Percentiles rank a stretch among this genome's conserved stretches.
Evolutionary conservation across 2,888 invertebrate species (phyloP).

Genomic region (Dexiosoma caninum): DNA sequence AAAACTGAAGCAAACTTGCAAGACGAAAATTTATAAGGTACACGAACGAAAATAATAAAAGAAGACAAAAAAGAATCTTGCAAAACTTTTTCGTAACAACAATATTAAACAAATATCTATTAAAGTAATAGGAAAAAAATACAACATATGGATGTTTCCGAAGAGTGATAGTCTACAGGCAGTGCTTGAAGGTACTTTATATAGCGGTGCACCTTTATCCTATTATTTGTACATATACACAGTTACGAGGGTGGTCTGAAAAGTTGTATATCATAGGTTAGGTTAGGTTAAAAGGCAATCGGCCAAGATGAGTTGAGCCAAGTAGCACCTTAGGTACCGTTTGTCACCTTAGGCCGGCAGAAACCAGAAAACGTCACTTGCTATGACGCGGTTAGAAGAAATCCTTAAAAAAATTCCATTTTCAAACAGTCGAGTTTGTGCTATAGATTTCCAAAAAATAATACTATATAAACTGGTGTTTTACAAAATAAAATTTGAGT

Average conservation of each 20-base stretch:
- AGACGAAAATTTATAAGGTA: constrained; percentile 35
- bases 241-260: not conserved
- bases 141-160: constrained; percentile 1
- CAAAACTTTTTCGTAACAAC: constrained; percentile 46
- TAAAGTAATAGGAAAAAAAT: constrained; percentile 49
- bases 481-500: no score
- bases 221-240: not conserved
- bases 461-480: no score
- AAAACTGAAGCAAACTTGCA: not conserved
- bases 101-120: constrained; percentile 63
- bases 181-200: constrained; percentile 16
- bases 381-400: no score
- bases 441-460: no score
- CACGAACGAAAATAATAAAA: constrained; percentile 30
- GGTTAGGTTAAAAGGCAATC: no score
- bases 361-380: no score
- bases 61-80: constrained; percentile 37
- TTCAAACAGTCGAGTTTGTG: no score
- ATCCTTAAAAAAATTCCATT: no score
- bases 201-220: not conserved
- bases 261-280: no score
- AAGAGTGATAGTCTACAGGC: not conserved
- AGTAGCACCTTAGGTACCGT: no score
- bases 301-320: no score
- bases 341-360: no score